Percentiles rank a stretch among this genome's conserved stretches.
phyloP scores from a whole-genome alignment of 2,797 vertebrate genomes.

The Echeneis naucrates region DNA sequence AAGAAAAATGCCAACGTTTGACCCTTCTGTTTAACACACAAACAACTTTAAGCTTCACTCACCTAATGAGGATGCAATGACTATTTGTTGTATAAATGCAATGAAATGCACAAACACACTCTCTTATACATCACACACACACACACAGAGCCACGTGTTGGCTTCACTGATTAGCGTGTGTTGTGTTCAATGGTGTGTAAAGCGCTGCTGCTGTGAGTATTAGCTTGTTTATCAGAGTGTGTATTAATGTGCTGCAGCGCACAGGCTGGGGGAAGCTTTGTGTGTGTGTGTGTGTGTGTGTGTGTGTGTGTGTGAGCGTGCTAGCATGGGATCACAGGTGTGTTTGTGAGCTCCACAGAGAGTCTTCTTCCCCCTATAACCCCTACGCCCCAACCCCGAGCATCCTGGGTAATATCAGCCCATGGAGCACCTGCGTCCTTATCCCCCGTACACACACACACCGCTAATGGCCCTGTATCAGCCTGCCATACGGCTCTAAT shows the following conservation, averaged over 20 bases:
- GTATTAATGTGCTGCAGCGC: conserved; percentile 66
- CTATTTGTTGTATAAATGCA: conserved; percentile 20
- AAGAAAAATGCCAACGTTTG: not conserved
- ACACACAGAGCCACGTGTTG: conserved; percentile 35
- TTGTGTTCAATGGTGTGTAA: conserved; percentile 67
- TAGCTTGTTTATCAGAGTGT: conserved; percentile 81
- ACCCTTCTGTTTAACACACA: not conserved
- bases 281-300: conserved; percentile 29
- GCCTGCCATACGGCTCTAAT: conserved; percentile 72
- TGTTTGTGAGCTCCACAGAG: conserved; percentile 74
- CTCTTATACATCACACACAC: conserved; percentile 16
- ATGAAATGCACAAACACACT: not conserved
- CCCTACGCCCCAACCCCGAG: conserved; percentile 55
- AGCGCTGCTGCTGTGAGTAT: conserved; percentile 69
- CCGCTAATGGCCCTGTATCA: conserved; percentile 72
- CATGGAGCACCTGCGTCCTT: conserved; percentile 75
- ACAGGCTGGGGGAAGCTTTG: not conserved
- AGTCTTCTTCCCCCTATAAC: conserved; percentile 55
- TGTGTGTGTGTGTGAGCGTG: conserved; percentile 36
- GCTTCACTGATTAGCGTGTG: conserved; percentile 47
- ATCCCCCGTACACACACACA: conserved; percentile 35
- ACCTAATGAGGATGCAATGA: conserved; percentile 2
- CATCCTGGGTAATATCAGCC: conserved; percentile 81
- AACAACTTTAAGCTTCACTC: too few relatives aligned
- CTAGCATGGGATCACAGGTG: conserved; percentile 78